Percentiles rank a stretch among this genome's conserved stretches.
phyloP scores from a whole-genome alignment of 2,113 vertebrate species.

The Hippocampus zosterae region DNA sequence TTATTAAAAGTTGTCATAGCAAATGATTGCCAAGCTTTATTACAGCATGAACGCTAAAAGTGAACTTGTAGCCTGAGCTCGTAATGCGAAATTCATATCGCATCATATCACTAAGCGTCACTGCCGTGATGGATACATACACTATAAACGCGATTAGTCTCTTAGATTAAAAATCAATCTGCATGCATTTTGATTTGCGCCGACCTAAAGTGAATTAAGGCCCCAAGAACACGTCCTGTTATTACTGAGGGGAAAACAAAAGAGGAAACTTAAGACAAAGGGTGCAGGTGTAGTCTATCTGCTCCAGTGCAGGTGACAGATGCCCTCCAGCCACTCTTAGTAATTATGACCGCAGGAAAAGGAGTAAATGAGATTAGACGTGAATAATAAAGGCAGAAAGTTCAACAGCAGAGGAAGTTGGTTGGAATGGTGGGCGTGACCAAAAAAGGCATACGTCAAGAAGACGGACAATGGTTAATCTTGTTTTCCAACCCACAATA shows the following conservation, averaged over 20 bases:
- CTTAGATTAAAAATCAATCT: conserved; percentile 15
- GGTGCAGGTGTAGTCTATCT: conserved; percentile 1
- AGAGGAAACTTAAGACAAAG: conserved; percentile 6
- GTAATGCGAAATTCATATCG: conserved; percentile 7
- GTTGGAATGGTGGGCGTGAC: not conserved
- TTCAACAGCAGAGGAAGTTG: conserved; percentile 3
- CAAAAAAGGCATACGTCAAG: conserved; percentile 1
- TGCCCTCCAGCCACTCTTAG: conserved; percentile 6
- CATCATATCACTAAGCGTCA: conserved; percentile 9
- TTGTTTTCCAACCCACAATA: not conserved
- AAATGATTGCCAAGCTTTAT: conserved; percentile 48
- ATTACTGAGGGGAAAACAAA: not conserved
- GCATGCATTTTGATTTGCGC: conserved; percentile 2
- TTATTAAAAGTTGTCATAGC: conserved; percentile 63
- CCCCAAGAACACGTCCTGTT: not conserved
- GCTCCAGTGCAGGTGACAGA: conserved; percentile 6
- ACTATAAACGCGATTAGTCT: conserved; percentile 7
- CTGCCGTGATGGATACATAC: conserved; percentile 9
- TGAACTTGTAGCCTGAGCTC: conserved; percentile 9
- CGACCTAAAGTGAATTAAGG: not conserved
- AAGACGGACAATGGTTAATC: not conserved
- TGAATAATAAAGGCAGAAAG: conserved; percentile 10
- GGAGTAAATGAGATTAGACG: conserved; percentile 5
- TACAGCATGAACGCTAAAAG: conserved; percentile 6
- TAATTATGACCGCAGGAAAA: conserved; percentile 12